Evolutionary conservation across 1,140 invertebrate species (phyloP).

Genomic region (Copidosoma floridanum): DNA sequence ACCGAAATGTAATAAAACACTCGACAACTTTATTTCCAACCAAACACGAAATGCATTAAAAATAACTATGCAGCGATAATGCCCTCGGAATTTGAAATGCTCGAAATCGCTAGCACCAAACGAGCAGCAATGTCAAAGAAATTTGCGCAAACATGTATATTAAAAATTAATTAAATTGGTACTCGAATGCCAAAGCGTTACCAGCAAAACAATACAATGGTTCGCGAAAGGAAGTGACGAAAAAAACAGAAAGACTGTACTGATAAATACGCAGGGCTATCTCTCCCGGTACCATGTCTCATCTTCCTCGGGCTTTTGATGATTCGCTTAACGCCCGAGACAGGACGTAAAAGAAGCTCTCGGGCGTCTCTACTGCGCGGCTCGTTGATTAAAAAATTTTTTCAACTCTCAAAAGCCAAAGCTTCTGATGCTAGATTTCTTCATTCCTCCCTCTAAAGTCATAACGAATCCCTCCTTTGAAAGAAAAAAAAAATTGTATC

Average conservation of each 20-base stretch:
- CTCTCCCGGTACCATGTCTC: slow-evolving; percentile 1
- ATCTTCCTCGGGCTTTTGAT: slow-evolving; percentile 4
- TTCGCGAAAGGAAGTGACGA: background rate
- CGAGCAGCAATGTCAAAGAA: too few relatives aligned
- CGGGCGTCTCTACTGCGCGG: background rate
- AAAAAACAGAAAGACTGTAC: too few relatives aligned
- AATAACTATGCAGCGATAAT: too few relatives aligned
- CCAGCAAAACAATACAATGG: background rate
- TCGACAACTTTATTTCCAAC: too few relatives aligned
- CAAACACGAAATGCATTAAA: too few relatives aligned
- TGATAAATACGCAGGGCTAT: background rate
- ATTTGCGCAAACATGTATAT: too few relatives aligned
- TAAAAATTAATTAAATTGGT: too few relatives aligned
- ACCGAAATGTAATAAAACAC: too few relatives aligned
- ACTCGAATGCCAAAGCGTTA: background rate
- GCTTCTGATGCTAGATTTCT: slow-evolving; percentile 8
- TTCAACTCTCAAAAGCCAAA: slow-evolving; percentile 13
- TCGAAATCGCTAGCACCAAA: too few relatives aligned
- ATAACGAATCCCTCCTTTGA: slow-evolving; percentile 6
- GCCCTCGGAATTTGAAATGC: too few relatives aligned
- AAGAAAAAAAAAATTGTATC: slow-evolving; percentile 5
- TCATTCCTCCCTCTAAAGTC: background rate
- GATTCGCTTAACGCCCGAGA: slow-evolving; percentile 12
- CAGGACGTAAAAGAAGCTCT: background rate
- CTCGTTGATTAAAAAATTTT: slow-evolving; percentile 19